Evolutionary conservation across 2,797 vertebrate species (phyloP).

Genomic region (Echeneis naucrates): DNA sequence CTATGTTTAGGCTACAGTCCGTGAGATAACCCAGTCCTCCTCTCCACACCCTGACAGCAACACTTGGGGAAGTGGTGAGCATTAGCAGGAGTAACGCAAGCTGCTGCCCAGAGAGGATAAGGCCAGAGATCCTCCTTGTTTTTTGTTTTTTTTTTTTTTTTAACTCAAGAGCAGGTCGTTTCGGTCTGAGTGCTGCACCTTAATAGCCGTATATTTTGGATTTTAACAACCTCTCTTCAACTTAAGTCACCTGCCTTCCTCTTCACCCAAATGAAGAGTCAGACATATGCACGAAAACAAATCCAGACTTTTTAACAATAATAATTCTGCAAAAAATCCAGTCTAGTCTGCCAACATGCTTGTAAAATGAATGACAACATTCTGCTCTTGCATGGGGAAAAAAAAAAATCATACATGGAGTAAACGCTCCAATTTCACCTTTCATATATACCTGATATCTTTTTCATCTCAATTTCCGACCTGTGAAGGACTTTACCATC

Average conservation of each 20-base stretch:
- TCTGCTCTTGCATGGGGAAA: too few species aligned
- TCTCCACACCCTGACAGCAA: slow-evolving; percentile 38
- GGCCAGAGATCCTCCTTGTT: slow-evolving; percentile 32
- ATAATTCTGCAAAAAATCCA: background rate
- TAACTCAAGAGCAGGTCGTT: slow-evolving; percentile 32
- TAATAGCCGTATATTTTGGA: slow-evolving; percentile 19
- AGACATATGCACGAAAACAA: background rate
- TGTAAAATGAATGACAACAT: slow-evolving; percentile 13
- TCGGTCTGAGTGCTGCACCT: slow-evolving; percentile 15
- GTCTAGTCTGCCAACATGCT: background rate
- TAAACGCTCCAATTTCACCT: too few species aligned
- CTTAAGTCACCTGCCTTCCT: background rate
- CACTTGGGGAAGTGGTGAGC: slow-evolving; percentile 24
- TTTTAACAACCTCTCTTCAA: slow-evolving; percentile 24
- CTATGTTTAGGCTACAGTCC: slow-evolving; percentile 63
- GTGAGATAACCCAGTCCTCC: slow-evolving; percentile 63
- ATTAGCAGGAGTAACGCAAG: slow-evolving; percentile 10
- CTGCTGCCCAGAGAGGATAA: slow-evolving; percentile 3
- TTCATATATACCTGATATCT: slow-evolving; percentile 10
- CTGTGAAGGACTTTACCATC: slow-evolving; percentile 61
- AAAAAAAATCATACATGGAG: too few species aligned
- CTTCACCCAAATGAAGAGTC: background rate
- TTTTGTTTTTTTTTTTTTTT: slow-evolving; percentile 54
- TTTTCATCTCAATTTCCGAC: slow-evolving; percentile 57
- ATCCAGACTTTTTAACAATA: background rate